Evolutionary conservation across 53 echinoderm and acorn worm genomes (phyloP).

Genomic region (Antedon mediterranea): DNA sequence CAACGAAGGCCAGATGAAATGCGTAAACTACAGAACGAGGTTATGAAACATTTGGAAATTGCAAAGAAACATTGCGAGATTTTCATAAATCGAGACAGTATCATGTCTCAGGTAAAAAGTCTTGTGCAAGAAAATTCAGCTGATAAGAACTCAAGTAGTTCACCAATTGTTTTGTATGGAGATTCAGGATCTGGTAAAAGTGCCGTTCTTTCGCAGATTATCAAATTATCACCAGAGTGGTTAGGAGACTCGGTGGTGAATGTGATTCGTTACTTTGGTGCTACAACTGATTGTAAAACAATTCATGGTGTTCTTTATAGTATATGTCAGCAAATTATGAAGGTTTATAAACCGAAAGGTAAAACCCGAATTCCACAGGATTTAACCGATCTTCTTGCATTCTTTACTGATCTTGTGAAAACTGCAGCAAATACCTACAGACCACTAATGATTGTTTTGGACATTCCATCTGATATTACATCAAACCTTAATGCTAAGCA

Average conservation of each 20-base stretch:
- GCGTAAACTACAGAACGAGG: slow-evolving; percentile 47
- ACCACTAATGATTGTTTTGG: slow-evolving; percentile 69
- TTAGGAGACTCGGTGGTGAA: slow-evolving; percentile 57
- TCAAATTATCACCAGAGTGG: slow-evolving; percentile 76
- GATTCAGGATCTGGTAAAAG: slow-evolving; percentile 86
- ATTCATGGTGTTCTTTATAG: slow-evolving; percentile 68
- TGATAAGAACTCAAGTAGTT: slow-evolving; percentile 29
- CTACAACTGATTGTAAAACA: slow-evolving; percentile 64
- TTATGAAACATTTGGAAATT: slow-evolving; percentile 55
- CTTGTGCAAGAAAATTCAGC: slow-evolving; percentile 45
- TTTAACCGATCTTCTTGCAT: slow-evolving; percentile 43
- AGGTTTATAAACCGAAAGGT: slow-evolving; percentile 65
- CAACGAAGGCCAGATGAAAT: slow-evolving; percentile 40
- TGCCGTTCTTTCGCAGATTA: slow-evolving; percentile 56
- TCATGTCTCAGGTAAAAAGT: slow-evolving; percentile 77
- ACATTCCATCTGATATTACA: slow-evolving; percentile 42
- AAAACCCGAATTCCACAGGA: slow-evolving; percentile 56
- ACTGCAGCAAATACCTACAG: slow-evolving; percentile 50
- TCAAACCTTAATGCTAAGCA: slow-evolving; percentile 46
- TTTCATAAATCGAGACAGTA: slow-evolving; percentile 68
- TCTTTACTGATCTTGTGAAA: slow-evolving; percentile 66
- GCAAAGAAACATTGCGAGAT: slow-evolving; percentile 45
- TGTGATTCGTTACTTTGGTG: slow-evolving; percentile 62
- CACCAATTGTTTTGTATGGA: slow-evolving; percentile 68
- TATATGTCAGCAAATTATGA: slow-evolving; percentile 64